Evolutionary conservation across 2,113 vertebrate species (phyloP).

Genomic region (Gymnobelideus leadbeateri): DNA sequence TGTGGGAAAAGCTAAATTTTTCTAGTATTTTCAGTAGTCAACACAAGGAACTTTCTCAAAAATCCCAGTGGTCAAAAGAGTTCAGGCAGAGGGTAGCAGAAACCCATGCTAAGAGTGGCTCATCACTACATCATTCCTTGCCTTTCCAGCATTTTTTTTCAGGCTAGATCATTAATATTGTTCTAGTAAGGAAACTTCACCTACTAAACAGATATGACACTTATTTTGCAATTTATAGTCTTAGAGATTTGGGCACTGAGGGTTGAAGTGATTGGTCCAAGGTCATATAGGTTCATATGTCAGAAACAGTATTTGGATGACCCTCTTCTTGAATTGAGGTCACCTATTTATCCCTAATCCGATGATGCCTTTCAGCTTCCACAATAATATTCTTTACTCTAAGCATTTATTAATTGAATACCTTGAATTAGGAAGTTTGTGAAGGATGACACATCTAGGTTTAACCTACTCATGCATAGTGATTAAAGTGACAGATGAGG

Average conservation of each 20-base stretch:
- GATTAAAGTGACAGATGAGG: too few species aligned
- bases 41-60: slow-evolving; percentile 19
- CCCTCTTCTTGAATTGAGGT: too few species aligned
- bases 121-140: neutral
- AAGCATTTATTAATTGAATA: too few species aligned
- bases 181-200: neutral
- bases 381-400: neutral
- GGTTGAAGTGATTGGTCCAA: too few species aligned
- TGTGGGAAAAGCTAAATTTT: neutral
- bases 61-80: neutral
- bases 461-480: too few species aligned
- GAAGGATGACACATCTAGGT: too few species aligned
- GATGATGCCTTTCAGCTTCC: too few species aligned
- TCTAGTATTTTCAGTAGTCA: slow-evolving; percentile 12
- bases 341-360: too few species aligned
- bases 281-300: too few species aligned
- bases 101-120: neutral
- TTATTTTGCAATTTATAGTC: neutral
- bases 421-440: too few species aligned
- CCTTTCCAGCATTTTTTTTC: neutral
- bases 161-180: neutral
- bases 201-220: neutral
- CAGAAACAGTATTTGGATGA: too few species aligned
- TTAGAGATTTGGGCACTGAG: too few species aligned
- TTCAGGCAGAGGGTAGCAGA: neutral